Evolutionary conservation across 1,140 invertebrate species (phyloP), one percentile per base, ranked within the genome.

Genomic region (Magallana angulata): DNA sequence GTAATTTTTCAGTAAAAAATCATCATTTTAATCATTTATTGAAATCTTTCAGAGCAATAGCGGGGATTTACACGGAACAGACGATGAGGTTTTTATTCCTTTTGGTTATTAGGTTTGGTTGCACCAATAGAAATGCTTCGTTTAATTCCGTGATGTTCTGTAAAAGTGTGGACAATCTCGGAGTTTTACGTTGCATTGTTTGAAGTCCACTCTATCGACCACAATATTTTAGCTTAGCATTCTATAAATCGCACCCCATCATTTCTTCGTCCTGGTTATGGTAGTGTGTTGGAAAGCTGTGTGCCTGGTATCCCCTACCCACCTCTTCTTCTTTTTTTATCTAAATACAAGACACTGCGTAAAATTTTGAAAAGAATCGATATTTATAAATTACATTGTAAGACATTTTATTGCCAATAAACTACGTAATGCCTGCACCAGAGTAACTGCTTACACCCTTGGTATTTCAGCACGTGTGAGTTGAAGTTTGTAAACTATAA

Each of bases 31-130:
- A 62, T 62, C 60, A 36, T 12, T 30, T 76, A 36, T 30, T 76
- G 14, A 30, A 76, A 76, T 30, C 68, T 76, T 76, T 76, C 68
- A 76, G 68, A 76, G 68, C 36, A 30, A 12, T 12, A 76, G 36
- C 24, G 68, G 36, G 18, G 68, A 76, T 11, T 30, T 30, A 48
- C 68, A 76, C 3, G 68, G 24, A 76, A 36, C 68, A 76, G 68
- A 76, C 12, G 68, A 76, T 30, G 68, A 76, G 68, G 68, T 76
- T 76, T 18, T 76, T 30, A 76, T 76, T 36, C 1, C 1, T 76
- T 64, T 64, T 30, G 24, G 24, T 8, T 76, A 30, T 18, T 30
- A 30, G 68, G 68, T 24, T 18, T 76, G 24, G 36, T 9, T 12
- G 68, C 68, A 76, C 68, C 18, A 48, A 12, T 76, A 76, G 68